Conservation (phyloP, 1,140 invertebrate genomes). For the Linepithema humile region DNA sequence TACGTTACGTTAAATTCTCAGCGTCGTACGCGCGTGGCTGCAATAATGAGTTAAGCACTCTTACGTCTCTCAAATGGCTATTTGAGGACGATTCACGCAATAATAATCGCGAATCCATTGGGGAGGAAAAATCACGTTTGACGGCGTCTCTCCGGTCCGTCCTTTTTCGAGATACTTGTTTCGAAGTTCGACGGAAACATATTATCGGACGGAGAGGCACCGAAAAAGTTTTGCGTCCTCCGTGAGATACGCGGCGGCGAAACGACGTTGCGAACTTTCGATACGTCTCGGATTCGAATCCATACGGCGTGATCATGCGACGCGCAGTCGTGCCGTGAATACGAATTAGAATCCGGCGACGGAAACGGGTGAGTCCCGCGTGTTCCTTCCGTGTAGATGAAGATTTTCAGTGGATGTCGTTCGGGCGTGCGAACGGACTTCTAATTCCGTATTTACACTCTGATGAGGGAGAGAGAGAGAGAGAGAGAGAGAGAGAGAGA, state of each 20-base stretch:
- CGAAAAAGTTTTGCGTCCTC: conserved; percentile 51
- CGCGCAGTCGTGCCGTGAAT: conserved; percentile 48
- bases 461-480: not conserved
- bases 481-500: too few relatives aligned
- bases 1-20: not conserved
- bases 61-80: conserved; percentile 23
- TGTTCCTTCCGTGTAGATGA: conserved; percentile 42
- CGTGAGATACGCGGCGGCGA: conserved; percentile 38
- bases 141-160: conserved; percentile 2
- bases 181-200: conserved; percentile 44
- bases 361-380: not conserved
- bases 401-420: conserved; percentile 30
- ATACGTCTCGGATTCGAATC: conserved; percentile 51
- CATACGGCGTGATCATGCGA: conserved; percentile 56
- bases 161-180: conserved; percentile 34
- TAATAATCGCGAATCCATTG: conserved; percentile 49
- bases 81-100: conserved; percentile 27
- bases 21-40: not conserved
- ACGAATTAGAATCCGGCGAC: conserved; percentile 35
- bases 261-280: conserved; percentile 54
- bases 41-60: not conserved
- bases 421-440: conserved; percentile 27
- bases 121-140: conserved; percentile 27
- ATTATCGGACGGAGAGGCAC: conserved; percentile 44
- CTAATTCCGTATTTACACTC: conserved; percentile 33